phyloP scores from a whole-genome alignment of 2,113 vertebrate genomes.

The Dipodomys merriami region DNA sequence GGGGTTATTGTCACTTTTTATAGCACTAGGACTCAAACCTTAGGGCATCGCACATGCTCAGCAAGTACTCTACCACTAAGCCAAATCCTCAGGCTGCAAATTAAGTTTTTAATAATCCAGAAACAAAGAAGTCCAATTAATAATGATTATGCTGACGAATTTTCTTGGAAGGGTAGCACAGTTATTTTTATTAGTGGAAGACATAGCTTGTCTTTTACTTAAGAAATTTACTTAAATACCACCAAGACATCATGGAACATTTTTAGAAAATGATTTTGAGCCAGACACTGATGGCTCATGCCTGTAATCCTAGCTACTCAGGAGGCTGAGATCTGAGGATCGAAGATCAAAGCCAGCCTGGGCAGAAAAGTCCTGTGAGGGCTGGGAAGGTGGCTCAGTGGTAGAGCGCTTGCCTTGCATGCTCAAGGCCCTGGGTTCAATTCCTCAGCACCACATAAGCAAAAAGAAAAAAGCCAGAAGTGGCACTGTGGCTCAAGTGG shows the following conservation, averaged over 20 bases:
- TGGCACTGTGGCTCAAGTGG: too few species aligned
- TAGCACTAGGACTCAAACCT: background rate
- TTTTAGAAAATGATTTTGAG: conserved; percentile 39
- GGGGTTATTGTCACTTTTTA: background rate
- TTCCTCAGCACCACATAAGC: too few species aligned
- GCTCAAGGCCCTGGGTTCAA: too few species aligned
- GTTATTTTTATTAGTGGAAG: conserved; percentile 27
- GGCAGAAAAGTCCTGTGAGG: too few species aligned
- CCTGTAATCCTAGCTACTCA: too few species aligned
- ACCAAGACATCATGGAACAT: conserved; percentile 21
- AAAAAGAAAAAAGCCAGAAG: too few species aligned
- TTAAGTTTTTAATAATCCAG: conserved; percentile 48
- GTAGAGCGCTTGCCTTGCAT: too few species aligned
- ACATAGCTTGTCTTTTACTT: conserved; percentile 29
- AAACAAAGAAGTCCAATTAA: conserved; percentile 44
- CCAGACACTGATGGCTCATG: too few species aligned
- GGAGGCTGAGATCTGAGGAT: too few species aligned
- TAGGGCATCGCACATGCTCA: background rate
- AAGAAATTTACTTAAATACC: conserved; percentile 42
- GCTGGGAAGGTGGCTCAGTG: too few species aligned
- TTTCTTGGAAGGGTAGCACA: background rate
- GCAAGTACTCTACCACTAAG: background rate
- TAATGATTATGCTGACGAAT: conserved; percentile 9
- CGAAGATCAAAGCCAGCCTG: too few species aligned
- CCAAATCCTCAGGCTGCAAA: background rate